Conservation (phyloP, 92 coral and sea anemone genomes). For the Metridium senile region DNA sequence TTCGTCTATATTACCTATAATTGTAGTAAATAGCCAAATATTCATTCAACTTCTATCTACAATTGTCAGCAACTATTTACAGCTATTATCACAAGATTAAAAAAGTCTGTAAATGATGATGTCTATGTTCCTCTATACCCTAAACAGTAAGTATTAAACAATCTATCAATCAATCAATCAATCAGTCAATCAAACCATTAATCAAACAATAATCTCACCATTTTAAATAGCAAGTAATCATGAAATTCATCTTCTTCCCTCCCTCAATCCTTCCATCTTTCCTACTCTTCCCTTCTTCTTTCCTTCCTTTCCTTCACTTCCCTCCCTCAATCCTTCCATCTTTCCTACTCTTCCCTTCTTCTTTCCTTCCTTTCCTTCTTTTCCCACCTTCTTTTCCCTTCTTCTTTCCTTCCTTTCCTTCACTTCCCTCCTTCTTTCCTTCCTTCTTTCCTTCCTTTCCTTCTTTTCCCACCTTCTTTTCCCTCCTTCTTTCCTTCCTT, state of each 20-base stretch:
- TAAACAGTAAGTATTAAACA: conserved; percentile 64
- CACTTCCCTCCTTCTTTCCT: too few relatives aligned
- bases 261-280: background rate
- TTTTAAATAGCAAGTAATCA: background rate
- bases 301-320: too few relatives aligned
- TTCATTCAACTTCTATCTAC: too few relatives aligned
- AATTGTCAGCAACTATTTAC: conserved; percentile 91
- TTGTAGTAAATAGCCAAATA: too few relatives aligned
- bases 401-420: too few relatives aligned
- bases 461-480: too few relatives aligned
- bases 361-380: too few relatives aligned
- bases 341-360: too few relatives aligned
- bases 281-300: too few relatives aligned
- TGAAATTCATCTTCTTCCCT: background rate
- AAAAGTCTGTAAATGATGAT: conserved; percentile 89
- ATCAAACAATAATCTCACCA: background rate
- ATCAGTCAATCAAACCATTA: background rate
- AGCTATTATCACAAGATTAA: conserved; percentile 77
- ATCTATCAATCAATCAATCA: background rate
- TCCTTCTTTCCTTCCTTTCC: background rate
- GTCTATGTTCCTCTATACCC: conserved; percentile 94
- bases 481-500: too few relatives aligned
- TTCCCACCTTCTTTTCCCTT: background rate
- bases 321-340: background rate
- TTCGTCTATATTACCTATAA: too few relatives aligned